phyloP scores from a whole-genome alignment of 2,113 vertebrate species.

The Brevimyrus niger region DNA sequence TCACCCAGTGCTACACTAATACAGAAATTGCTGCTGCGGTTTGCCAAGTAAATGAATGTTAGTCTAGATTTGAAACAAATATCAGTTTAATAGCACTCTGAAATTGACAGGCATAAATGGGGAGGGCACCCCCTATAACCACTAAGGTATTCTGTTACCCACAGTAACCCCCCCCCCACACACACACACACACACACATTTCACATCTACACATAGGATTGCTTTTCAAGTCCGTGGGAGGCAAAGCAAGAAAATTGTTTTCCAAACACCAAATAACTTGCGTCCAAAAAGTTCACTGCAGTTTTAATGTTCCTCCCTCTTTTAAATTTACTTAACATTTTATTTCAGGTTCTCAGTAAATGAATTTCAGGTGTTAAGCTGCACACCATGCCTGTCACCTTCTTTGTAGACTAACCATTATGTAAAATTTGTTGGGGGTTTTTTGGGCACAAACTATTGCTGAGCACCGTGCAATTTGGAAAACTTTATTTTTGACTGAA shows the following conservation, averaged over 20 bases:
- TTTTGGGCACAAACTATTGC: neutral
- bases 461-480: neutral
- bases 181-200: conserved; percentile 2
- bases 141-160: neutral
- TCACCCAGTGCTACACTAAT: neutral
- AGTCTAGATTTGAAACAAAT: neutral
- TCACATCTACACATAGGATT: neutral
- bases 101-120: neutral
- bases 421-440: neutral
- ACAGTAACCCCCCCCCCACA: neutral
- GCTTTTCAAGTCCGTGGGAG: neutral
- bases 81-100: neutral
- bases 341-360: neutral
- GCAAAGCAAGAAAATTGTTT: neutral
- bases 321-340: neutral
- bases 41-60: neutral
- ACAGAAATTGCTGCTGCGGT: neutral
- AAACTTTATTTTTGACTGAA: neutral
- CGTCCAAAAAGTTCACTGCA: neutral
- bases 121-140: neutral
- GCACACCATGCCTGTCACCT: neutral
- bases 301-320: neutral
- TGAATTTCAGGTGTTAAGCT: neutral
- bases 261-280: neutral
- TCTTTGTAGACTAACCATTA: neutral